Evolutionary conservation across 1,140 invertebrate genomes (phyloP).

Genomic region (Micrasema longulum): DNA sequence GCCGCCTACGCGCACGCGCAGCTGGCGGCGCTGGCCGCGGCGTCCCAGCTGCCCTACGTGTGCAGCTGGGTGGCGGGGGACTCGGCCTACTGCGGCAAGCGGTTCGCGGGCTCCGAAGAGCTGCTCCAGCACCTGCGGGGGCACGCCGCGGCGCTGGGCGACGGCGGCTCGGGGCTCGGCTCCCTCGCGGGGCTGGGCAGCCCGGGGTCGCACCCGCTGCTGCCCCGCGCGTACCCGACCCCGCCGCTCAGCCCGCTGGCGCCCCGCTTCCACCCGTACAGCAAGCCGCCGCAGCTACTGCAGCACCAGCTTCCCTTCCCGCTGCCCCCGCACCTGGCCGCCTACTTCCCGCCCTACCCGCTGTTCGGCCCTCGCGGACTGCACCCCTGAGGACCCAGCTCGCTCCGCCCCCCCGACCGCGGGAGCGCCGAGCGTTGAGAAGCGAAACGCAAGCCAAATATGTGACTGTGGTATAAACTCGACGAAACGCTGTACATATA

Average conservation of each 20-base stretch:
- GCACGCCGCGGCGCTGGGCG: slow-evolving; percentile 77
- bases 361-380: slow-evolving; percentile 84
- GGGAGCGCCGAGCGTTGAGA: slow-evolving; percentile 65
- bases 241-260: slow-evolving; percentile 87
- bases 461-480: slow-evolving; percentile 53
- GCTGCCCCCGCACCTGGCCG: slow-evolving; percentile 74
- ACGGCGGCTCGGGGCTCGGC: slow-evolving; percentile 57
- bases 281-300: slow-evolving; percentile 75
- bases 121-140: slow-evolving; percentile 89
- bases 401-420: slow-evolving; percentile 64
- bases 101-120: slow-evolving; percentile 90
- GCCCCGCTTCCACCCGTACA: slow-evolving; percentile 87
- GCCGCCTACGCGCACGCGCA: slow-evolving; percentile 81
- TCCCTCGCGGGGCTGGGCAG: slow-evolving; percentile 49
- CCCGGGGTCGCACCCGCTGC: slow-evolving; percentile 75
- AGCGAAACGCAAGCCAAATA: slow-evolving; percentile 54
- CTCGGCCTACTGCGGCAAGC: slow-evolving; percentile 89
- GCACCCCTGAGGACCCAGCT: slow-evolving; percentile 70
- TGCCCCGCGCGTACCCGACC: slow-evolving; percentile 86
- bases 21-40: slow-evolving; percentile 78
- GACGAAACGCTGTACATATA: slow-evolving; percentile 49
- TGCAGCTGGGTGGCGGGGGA: slow-evolving; percentile 94
- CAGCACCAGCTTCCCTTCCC: slow-evolving; percentile 74
- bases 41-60: slow-evolving; percentile 82
- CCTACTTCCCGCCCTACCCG: slow-evolving; percentile 88